These are phyloP conservation scores for Paedocypris micromegethes DNA, from an alignment of 2,797 vertebrate genomes.

Conservation along the genomic window DNA sequence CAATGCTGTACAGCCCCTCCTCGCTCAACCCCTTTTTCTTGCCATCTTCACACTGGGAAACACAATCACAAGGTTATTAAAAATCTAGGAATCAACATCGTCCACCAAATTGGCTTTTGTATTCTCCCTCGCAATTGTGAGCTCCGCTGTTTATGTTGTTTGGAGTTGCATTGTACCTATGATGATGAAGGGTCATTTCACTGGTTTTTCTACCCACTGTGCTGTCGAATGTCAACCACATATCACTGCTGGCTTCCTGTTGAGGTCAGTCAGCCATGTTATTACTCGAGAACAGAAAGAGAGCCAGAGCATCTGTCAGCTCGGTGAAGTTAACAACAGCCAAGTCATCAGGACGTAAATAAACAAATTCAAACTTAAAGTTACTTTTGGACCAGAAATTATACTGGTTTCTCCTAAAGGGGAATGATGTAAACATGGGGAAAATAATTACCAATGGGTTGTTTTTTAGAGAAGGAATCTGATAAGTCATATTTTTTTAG, in stretches of 20 bases:
- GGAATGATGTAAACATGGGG: no score
- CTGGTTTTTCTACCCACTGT: constrained; percentile 26
- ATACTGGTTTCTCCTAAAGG: no score
- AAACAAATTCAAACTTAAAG: no score
- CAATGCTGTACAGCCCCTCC: constrained; percentile 19
- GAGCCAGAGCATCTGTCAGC: constrained; percentile 58
- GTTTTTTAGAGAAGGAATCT: no score
- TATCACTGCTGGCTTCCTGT: constrained; percentile 44
- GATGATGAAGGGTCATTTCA: constrained; percentile 9
- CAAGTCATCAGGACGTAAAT: constrained; percentile 1
- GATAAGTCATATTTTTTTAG: no score
- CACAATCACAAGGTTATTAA: constrained; percentile 10
- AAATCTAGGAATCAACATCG: constrained; percentile 3
- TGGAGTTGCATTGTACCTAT: background rate
- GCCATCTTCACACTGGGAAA: constrained; percentile 15
- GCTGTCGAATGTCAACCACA: constrained; percentile 37
- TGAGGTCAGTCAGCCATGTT: constrained; percentile 62
- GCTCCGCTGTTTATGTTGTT: background rate
- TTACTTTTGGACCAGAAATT: no score
- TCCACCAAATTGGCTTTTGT: background rate
- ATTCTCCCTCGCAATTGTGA: background rate
- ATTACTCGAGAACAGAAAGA: constrained; percentile 61
- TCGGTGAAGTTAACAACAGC: constrained; percentile 38
- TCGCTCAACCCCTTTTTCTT: constrained; percentile 7
- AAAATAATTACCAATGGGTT: no score